Conservation (phyloP, 2,888 invertebrate species). For the Leistus spinibarbis region DNA sequence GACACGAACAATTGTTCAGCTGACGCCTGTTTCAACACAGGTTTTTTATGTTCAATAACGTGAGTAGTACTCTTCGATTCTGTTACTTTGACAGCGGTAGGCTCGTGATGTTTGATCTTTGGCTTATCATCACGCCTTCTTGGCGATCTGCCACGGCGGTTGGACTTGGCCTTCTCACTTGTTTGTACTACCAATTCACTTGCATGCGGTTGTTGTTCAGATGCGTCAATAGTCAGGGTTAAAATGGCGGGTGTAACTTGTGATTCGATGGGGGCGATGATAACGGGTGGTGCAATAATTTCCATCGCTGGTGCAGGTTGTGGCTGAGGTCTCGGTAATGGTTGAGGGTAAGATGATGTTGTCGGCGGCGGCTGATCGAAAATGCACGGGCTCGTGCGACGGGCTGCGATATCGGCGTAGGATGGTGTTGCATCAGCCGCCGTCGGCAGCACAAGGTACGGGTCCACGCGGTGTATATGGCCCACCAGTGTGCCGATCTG, state of each 20-base stretch:
- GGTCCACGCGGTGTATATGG: slow-evolving; percentile 77
- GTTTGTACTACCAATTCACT: slow-evolving; percentile 45
- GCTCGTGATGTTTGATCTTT: slow-evolving; percentile 20
- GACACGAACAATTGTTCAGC: slow-evolving; percentile 22
- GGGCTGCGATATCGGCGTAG: slow-evolving; percentile 76
- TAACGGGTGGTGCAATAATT: neutral
- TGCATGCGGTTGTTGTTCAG: slow-evolving; percentile 22
- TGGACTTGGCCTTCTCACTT: slow-evolving; percentile 53
- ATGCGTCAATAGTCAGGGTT: slow-evolving; percentile 27
- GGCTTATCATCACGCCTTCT: slow-evolving; percentile 53
- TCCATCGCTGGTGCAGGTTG: slow-evolving; percentile 4
- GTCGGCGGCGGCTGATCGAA: slow-evolving; percentile 23
- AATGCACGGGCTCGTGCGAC: slow-evolving; percentile 57
- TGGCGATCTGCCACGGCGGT: slow-evolving; percentile 62
- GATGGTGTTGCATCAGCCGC: slow-evolving; percentile 60
- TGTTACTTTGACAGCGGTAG: neutral
- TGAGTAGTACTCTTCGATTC: neutral
- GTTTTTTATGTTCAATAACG: slow-evolving; percentile 15
- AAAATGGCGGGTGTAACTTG: slow-evolving; percentile 42
- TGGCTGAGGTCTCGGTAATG: slow-evolving; percentile 15
- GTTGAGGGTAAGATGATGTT: slow-evolving; percentile 19
- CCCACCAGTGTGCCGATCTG: slow-evolving; percentile 74
- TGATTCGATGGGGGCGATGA: slow-evolving; percentile 20
- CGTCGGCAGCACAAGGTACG: slow-evolving; percentile 66
- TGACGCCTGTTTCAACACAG: slow-evolving; percentile 34